A percentile compares a stretch with the other conserved stretches of the same genome.
phyloP scores from a whole-genome alignment of 2,888 invertebrate genomes.

The Branchinecta sandiegonensis region DNA sequence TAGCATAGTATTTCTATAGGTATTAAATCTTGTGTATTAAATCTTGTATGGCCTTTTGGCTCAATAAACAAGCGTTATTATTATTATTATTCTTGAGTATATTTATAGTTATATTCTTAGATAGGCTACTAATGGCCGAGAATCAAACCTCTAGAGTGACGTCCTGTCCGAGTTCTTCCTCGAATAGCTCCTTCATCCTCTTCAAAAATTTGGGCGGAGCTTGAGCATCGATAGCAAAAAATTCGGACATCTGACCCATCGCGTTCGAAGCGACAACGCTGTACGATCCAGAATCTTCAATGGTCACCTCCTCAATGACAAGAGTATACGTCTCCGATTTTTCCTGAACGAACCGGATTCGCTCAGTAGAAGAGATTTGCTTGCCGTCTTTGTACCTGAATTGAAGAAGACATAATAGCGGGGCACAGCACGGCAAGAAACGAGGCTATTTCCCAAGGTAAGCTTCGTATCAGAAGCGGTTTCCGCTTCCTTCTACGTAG shows the following conservation, averaged over 20 bases:
- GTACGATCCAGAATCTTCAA: slow-evolving; percentile 72
- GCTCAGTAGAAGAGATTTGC: slow-evolving; percentile 53
- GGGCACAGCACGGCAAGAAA: no score
- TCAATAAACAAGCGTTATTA: no score
- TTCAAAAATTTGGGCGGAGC: slow-evolving; percentile 60
- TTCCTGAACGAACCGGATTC: slow-evolving; percentile 55
- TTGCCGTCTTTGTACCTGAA: slow-evolving; percentile 66
- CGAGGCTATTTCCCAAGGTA: no score
- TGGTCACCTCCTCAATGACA: slow-evolving; percentile 51
- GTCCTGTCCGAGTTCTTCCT: slow-evolving; percentile 26
- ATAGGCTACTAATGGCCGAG: not conserved
- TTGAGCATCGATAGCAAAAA: slow-evolving; percentile 71
- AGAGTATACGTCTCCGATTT: slow-evolving; percentile 47
- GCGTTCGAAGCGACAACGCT: slow-evolving; percentile 73
- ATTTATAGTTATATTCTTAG: no score
- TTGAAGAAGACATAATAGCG: no score
- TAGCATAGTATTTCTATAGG: no score
- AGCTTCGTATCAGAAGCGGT: no score
- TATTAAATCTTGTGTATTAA: no score
- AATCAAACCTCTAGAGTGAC: slow-evolving; percentile 22
- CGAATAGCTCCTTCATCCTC: slow-evolving; percentile 23
- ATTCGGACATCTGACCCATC: slow-evolving; percentile 75
- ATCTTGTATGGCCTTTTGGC: no score
- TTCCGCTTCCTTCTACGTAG: not conserved
- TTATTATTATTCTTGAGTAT: no score